Conservation (phyloP, 2,888 invertebrate genomes). For the Amblyjoppa proteus region DNA sequence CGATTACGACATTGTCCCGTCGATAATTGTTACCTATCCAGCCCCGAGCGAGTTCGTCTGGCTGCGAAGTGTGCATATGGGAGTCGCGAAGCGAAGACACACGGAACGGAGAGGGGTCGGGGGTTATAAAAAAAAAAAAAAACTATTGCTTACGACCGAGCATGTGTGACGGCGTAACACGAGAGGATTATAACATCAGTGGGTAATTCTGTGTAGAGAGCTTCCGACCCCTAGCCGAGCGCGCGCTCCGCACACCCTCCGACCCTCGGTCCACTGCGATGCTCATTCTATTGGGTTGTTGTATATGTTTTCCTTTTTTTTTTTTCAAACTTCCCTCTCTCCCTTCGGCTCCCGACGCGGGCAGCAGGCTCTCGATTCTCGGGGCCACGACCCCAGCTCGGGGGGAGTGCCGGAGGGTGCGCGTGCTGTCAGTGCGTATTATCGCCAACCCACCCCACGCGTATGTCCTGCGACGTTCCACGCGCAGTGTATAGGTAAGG, state of each 20-base stretch:
- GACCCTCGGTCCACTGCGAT: conserved; percentile 76
- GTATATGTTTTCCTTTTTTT: conserved; percentile 81
- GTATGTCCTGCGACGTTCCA: conserved; percentile 58
- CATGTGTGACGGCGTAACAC: conserved; percentile 84
- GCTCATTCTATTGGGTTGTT: conserved; percentile 82
- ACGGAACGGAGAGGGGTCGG: conserved; percentile 38
- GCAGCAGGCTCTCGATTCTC: conserved; percentile 64
- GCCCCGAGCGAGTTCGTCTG: conserved; percentile 27
- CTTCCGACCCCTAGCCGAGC: conserved; percentile 69
- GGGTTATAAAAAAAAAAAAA: conserved; percentile 71
- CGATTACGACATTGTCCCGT: conserved; percentile 9
- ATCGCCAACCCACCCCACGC: conserved; percentile 77
- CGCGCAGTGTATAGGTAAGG: conserved; percentile 59
- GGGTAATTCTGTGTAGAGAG: conserved; percentile 80
- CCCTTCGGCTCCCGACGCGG: conserved; percentile 38
- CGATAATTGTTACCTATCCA: conserved; percentile 34
- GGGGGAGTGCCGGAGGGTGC: conserved; percentile 73
- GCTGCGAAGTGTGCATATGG: conserved; percentile 80
- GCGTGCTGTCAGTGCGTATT: conserved; percentile 84
- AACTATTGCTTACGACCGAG: conserved; percentile 80
- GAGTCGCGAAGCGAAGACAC: conserved; percentile 65
- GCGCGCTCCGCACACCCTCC: conserved; percentile 44
- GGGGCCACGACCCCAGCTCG: conserved; percentile 67
- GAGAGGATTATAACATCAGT: conserved; percentile 85
- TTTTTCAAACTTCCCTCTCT: conserved; percentile 70